phyloP scores from a whole-genome alignment of 2,113 vertebrate genomes.

The Pogonocichla stellata region DNA sequence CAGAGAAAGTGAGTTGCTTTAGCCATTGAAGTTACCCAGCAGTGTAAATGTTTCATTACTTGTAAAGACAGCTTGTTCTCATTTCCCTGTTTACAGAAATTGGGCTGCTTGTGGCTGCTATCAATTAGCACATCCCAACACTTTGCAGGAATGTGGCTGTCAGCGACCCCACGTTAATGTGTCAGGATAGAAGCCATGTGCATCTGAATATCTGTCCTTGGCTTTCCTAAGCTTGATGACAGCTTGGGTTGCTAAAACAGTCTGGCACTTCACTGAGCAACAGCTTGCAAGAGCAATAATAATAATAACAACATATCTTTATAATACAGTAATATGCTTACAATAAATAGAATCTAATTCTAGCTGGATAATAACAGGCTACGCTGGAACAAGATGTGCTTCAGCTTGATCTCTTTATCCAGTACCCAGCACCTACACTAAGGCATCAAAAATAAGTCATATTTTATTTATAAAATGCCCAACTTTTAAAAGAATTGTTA shows the following conservation, averaged over 20 bases:
- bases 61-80: background rate
- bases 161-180: background rate
- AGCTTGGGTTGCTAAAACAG: background rate
- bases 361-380: background rate
- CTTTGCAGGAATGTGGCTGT: background rate
- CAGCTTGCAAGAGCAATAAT: background rate
- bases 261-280: background rate
- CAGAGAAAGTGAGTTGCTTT: background rate
- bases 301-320: background rate
- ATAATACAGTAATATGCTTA: background rate
- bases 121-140: background rate
- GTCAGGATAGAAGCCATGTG: background rate
- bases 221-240: background rate
- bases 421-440: background rate
- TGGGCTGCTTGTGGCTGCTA: background rate
- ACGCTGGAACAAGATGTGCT: background rate
- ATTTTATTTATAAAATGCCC: background rate
- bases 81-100: background rate
- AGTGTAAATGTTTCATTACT: background rate
- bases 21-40: background rate
- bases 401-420: background rate
- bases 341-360: background rate
- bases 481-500: background rate
- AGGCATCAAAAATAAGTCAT: background rate
- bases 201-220: background rate